Evolutionary conservation across 2,888 invertebrate genomes (phyloP).

Genomic region (Ceraclea dissimilis): DNA sequence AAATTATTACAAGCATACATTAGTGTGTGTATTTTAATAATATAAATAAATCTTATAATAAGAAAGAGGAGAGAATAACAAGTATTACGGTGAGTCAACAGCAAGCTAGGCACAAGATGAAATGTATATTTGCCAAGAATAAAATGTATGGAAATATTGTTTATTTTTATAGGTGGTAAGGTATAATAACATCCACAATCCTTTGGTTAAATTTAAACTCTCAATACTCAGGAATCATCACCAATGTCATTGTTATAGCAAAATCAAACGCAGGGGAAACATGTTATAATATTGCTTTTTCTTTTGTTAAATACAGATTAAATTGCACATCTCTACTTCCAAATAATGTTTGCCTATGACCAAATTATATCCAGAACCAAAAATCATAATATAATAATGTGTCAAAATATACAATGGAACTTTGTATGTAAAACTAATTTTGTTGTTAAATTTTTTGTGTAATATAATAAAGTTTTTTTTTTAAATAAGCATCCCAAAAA

Average conservation of each 20-base stretch:
- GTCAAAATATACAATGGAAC: too few species aligned
- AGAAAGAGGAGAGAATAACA: too few species aligned
- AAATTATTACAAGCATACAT: too few species aligned
- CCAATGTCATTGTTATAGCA: too few species aligned
- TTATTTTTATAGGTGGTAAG: slow-evolving; percentile 12
- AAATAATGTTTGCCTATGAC: background rate
- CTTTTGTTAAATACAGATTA: background rate
- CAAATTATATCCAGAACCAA: background rate
- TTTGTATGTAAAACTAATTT: too few species aligned
- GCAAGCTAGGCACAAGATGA: slow-evolving; percentile 3
- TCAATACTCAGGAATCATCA: background rate
- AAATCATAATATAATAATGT: too few species aligned
- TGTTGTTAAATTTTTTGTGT: too few species aligned
- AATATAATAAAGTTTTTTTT: too few species aligned
- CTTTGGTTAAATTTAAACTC: background rate
- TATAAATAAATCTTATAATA: too few species aligned
- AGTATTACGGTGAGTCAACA: too few species aligned
- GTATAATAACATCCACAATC: slow-evolving; percentile 9
- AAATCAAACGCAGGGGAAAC: background rate
- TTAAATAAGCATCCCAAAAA: too few species aligned
- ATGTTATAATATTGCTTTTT: background rate
- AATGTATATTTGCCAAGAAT: slow-evolving; percentile 25
- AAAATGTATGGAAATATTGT: slow-evolving; percentile 14
- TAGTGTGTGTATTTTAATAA: too few species aligned
- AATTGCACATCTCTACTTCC: background rate